phyloP scores from a whole-genome alignment of 2,888 invertebrate species.

The Ommatoiulus sabulosus region DNA sequence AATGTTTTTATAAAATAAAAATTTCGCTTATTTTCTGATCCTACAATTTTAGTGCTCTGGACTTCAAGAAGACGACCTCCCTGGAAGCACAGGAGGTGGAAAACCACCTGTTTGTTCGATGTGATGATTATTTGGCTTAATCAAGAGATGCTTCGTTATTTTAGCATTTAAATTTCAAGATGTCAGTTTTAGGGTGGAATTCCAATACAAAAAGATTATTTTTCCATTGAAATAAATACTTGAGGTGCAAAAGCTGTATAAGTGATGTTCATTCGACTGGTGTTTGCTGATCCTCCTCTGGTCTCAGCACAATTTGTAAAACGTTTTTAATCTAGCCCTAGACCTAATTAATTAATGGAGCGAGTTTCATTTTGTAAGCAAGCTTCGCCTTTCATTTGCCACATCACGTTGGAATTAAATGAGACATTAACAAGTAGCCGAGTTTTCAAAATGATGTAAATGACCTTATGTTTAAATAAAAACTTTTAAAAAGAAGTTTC shows the following conservation, averaged over 20 bases:
- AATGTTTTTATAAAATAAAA: background rate
- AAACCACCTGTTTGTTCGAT: constrained; percentile 61
- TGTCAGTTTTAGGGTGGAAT: background rate
- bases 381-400: constrained; percentile 39
- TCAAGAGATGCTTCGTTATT: constrained; percentile 27
- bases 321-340: constrained; percentile 47
- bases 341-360: constrained; percentile 40
- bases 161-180: constrained; percentile 46
- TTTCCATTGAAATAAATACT: background rate
- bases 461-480: constrained; percentile 39
- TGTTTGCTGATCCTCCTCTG: background rate
- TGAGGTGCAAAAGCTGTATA: constrained; percentile 24
- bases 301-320: constrained; percentile 13
- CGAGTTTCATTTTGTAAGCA: constrained; percentile 21
- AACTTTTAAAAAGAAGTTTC: background rate
- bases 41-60: constrained; percentile 64
- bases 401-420: background rate
- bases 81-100: constrained; percentile 61
- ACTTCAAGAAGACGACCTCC: constrained; percentile 63
- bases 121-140: constrained; percentile 52
- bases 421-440: constrained; percentile 47
- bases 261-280: constrained; percentile 22
- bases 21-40: background rate
- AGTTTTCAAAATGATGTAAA: constrained; percentile 26
- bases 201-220: constrained; percentile 12